A percentile compares a stretch with the other conserved stretches of the same genome.
phyloP scores from a whole-genome alignment of 37 sponge, comb jelly and placozoan genomes.

The Ianthella basta region DNA sequence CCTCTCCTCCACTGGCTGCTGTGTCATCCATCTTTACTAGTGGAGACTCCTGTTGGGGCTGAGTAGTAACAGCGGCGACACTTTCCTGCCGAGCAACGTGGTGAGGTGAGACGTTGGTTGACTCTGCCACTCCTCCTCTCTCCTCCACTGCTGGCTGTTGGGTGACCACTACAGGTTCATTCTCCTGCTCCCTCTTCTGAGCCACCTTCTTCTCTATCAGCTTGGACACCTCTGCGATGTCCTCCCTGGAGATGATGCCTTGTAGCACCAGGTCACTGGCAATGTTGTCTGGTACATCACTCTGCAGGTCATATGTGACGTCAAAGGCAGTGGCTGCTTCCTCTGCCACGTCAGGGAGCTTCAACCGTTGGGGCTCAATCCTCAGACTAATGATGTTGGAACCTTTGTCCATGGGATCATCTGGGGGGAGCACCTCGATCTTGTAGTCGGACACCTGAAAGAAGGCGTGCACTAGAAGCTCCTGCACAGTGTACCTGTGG shows the following conservation, averaged over 20 bases:
- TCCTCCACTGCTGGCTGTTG: background rate
- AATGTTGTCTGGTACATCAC: slow-evolving; percentile 71
- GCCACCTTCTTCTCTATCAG: background rate
- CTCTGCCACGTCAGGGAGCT: slow-evolving; percentile 37
- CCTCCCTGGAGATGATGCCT: background rate
- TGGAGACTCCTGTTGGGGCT: background rate
- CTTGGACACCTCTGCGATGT: background rate
- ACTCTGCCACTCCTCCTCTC: background rate
- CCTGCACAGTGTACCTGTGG: slow-evolving; percentile 76
- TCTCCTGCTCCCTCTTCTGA: background rate
- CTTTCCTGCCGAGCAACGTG: background rate
- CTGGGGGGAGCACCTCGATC: slow-evolving; percentile 62
- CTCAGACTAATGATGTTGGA: slow-evolving; percentile 33
- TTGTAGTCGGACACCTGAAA: slow-evolving; percentile 78
- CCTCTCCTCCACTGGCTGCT: background rate
- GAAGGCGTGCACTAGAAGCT: slow-evolving; percentile 82
- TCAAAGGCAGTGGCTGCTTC: slow-evolving; percentile 64
- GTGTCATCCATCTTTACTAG: background rate
- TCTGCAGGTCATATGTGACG: slow-evolving; percentile 67
- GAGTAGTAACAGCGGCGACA: background rate
- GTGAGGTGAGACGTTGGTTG: background rate
- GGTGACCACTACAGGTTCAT: background rate
- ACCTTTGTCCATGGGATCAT: slow-evolving; percentile 16
- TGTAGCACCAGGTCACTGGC: slow-evolving; percentile 82
- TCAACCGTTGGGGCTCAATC: slow-evolving; percentile 54